Evolutionary conservation across 2,797 vertebrate species (phyloP).

Genomic region (Clarias pachynema): DNA sequence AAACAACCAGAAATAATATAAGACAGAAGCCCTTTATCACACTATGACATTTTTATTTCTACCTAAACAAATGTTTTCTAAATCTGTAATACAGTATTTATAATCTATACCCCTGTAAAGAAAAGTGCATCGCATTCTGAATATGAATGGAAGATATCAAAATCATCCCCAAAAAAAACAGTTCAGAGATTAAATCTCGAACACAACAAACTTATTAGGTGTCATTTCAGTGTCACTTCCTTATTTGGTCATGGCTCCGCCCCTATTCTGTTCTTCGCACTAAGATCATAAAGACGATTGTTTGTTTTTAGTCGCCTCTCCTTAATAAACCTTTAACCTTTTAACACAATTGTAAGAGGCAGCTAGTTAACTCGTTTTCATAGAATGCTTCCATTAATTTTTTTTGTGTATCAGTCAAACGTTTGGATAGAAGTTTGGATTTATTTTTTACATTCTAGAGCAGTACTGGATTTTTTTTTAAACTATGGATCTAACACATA

Average conservation of each 20-base stretch:
- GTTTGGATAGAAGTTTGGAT: too few species aligned
- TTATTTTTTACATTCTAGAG: too few species aligned
- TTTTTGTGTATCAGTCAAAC: neutral
- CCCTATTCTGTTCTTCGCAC: neutral
- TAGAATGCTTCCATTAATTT: neutral
- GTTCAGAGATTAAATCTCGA: neutral
- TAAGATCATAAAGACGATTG: neutral
- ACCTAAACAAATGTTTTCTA: neutral
- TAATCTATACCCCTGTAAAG: neutral
- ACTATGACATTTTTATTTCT: neutral
- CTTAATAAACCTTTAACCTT: neutral
- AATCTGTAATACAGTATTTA: neutral
- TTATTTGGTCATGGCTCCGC: neutral
- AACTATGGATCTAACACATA: too few species aligned
- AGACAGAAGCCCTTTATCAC: neutral
- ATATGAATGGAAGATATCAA: neutral
- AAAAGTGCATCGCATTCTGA: neutral
- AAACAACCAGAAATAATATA: constrained; percentile 7
- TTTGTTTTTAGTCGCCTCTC: neutral
- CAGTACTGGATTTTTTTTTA: too few species aligned
- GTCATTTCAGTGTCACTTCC: too few species aligned
- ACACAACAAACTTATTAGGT: neutral
- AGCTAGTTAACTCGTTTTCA: neutral
- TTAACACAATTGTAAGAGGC: neutral
- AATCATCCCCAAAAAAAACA: neutral